Percentiles rank a stretch among this genome's conserved stretches.
Conservation (phyloP, 2,888 invertebrate species). For the Dione vanillae region DNA sequence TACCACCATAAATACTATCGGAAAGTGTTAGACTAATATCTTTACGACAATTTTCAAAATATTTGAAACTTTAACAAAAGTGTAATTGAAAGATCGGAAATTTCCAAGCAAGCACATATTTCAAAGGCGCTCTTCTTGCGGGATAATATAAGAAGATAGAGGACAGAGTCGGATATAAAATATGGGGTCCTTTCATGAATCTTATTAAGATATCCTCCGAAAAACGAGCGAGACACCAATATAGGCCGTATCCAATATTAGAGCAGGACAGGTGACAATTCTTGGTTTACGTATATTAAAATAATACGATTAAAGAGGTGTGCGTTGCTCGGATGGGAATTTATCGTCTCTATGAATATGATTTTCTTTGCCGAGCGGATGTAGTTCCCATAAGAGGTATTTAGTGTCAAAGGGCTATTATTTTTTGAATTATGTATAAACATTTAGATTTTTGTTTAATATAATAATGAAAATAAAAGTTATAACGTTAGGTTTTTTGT, state of each 20-base stretch:
- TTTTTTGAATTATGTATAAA: slow-evolving; percentile 40
- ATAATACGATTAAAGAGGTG: slow-evolving; percentile 84
- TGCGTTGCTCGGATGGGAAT: slow-evolving; percentile 66
- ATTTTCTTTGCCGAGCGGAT: slow-evolving; percentile 80
- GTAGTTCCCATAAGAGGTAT: slow-evolving; percentile 68
- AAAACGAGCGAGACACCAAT: slow-evolving; percentile 75
- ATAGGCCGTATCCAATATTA: slow-evolving; percentile 47
- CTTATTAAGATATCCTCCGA: slow-evolving; percentile 91
- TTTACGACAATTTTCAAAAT: slow-evolving; percentile 41
- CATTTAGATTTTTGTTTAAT: slow-evolving; percentile 44
- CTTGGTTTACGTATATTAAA: slow-evolving; percentile 82
- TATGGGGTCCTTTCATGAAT: slow-evolving; percentile 93
- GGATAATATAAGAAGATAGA: slow-evolving; percentile 85
- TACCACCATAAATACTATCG: not conserved
- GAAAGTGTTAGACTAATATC: slow-evolving; percentile 24
- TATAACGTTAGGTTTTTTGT: too few species aligned
- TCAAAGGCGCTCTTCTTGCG: slow-evolving; percentile 76
- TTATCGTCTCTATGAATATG: slow-evolving; percentile 82
- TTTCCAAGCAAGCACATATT: slow-evolving; percentile 83
- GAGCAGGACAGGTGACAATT: slow-evolving; percentile 56
- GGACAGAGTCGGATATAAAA: slow-evolving; percentile 89
- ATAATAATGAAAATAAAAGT: not conserved
- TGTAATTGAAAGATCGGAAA: slow-evolving; percentile 84
- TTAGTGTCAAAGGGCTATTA: slow-evolving; percentile 66
- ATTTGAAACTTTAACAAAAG: slow-evolving; percentile 65